phyloP scores from a whole-genome alignment of 2,113 vertebrate species.

The Marmota flaviventris region DNA sequence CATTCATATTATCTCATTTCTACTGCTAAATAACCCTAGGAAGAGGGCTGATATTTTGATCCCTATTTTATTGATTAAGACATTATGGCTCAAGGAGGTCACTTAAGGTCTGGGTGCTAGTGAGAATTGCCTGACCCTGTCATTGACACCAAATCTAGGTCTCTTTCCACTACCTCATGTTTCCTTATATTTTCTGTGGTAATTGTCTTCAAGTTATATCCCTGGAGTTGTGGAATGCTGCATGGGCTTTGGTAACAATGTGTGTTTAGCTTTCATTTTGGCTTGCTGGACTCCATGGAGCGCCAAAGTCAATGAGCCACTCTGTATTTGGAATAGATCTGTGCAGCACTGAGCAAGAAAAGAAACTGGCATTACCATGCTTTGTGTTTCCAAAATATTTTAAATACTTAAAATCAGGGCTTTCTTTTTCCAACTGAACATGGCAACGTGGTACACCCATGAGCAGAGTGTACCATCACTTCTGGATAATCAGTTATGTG shows the following conservation, averaged over 20 bases:
- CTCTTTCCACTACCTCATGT: neutral
- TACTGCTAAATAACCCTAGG: neutral
- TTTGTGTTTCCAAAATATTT: constrained; percentile 64
- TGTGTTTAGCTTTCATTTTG: neutral
- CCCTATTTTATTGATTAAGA: constrained; percentile 56
- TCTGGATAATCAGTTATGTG: neutral
- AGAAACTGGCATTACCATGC: neutral
- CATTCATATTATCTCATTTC: neutral
- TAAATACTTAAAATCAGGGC: neutral
- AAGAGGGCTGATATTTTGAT: constrained; percentile 42
- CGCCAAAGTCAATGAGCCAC: constrained; percentile 26
- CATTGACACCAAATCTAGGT: constrained; percentile 55
- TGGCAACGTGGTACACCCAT: neutral
- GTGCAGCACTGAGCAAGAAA: neutral
- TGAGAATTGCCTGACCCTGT: constrained; percentile 70
- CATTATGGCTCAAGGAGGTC: constrained; percentile 34
- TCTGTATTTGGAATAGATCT: constrained; percentile 7
- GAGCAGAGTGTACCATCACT: neutral
- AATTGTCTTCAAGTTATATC: constrained; percentile 37
- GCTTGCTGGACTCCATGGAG: neutral
- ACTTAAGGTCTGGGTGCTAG: constrained; percentile 52
- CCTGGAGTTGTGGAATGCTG: neutral
- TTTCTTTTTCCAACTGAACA: neutral
- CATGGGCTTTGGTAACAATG: neutral
- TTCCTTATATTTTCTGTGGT: constrained; percentile 44